These are phyloP conservation scores for Ciconia maguari DNA, from an alignment of 2,113 vertebrate genomes.

Conservation along the genomic window DNA sequence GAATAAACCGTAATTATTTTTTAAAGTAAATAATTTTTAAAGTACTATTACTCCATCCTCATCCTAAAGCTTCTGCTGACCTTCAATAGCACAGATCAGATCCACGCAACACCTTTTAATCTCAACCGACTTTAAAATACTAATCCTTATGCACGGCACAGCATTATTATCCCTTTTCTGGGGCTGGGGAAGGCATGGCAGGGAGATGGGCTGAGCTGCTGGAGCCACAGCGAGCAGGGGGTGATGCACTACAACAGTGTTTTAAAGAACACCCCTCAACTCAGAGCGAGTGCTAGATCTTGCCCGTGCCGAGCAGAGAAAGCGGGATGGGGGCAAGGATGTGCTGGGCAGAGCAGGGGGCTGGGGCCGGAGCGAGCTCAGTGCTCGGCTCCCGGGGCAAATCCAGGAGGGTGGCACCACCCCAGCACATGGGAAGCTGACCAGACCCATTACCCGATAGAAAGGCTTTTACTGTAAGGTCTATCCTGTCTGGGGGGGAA, in stretches of 20 bases:
- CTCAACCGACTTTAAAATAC: not conserved
- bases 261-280: not conserved
- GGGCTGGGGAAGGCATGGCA: not conserved
- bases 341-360: not conserved
- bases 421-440: not conserved
- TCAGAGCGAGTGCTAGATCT: not conserved
- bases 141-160: not conserved
- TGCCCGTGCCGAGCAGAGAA: not conserved
- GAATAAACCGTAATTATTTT: not conserved
- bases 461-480: not conserved
- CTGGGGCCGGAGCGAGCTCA: not conserved
- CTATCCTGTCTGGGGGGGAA: not conserved
- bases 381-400: not conserved
- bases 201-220: not conserved
- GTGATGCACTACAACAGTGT: not conserved
- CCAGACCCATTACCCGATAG: not conserved
- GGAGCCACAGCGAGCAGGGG: not conserved
- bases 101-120: not conserved
- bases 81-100: not conserved
- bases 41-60: not conserved
- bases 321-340: fast-evolving
- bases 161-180: not conserved
- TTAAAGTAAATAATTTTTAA: not conserved
- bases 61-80: slow-evolving; percentile 7
- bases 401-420: not conserved